A percentile compares a stretch with the other conserved stretches of the same genome.
Evolutionary conservation across 2,113 vertebrate species (phyloP).

Genomic region (Brachypteracias leptosomus): DNA sequence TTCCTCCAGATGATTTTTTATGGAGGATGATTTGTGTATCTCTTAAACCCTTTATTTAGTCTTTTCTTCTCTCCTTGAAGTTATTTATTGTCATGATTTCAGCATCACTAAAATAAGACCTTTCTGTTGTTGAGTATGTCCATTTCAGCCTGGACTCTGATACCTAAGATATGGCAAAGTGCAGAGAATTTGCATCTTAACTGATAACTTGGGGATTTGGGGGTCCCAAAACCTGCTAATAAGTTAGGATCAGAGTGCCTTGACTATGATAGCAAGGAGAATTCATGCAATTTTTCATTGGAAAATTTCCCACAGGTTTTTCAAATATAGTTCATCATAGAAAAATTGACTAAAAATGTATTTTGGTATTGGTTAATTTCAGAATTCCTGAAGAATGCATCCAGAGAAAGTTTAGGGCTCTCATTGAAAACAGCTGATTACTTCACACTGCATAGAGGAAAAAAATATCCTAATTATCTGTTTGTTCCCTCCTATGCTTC

Average conservation of each 20-base stretch:
- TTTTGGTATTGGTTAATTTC: not conserved
- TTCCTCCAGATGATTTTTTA: slow-evolving; percentile 22
- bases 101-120: not conserved
- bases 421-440: not conserved
- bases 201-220: not conserved
- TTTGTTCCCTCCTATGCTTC: not conserved
- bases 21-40: not conserved
- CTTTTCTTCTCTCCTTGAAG: slow-evolving; percentile 40
- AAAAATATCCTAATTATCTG: not conserved
- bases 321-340: not conserved
- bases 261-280: not conserved
- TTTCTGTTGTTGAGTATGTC: slow-evolving; percentile 38
- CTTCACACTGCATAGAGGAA: not conserved
- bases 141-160: slow-evolving; percentile 27
- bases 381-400: not conserved
- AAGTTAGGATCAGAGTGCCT: not conserved
- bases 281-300: not conserved
- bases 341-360: not conserved
- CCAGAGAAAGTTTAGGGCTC: not conserved
- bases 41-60: slow-evolving; percentile 51
- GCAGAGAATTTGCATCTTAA: not conserved
- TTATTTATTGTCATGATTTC: slow-evolving; percentile 49
- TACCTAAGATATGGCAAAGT: not conserved
- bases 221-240: not conserved
- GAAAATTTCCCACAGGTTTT: not conserved